Conservation (phyloP, 2,888 invertebrate genomes). For the Phlogophora meticulosa region DNA sequence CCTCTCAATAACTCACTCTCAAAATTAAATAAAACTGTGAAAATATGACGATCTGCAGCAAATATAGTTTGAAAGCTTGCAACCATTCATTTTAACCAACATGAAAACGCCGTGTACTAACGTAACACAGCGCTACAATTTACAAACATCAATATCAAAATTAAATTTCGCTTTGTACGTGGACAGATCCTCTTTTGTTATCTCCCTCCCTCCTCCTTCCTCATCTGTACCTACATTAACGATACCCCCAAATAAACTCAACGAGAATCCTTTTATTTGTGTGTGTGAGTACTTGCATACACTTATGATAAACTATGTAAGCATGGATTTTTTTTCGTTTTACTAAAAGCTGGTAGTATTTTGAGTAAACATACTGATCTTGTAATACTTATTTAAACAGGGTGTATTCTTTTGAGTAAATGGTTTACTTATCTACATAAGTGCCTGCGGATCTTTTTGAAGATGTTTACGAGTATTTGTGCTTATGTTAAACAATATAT, state of each 20-base stretch:
- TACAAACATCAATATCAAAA: too few species aligned
- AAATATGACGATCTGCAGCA: too few species aligned
- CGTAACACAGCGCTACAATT: too few species aligned
- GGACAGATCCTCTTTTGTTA: too few species aligned
- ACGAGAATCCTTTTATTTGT: constrained; percentile 3
- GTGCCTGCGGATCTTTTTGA: background rate
- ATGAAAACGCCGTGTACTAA: too few species aligned
- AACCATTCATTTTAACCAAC: too few species aligned
- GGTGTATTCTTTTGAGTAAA: background rate
- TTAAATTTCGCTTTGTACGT: too few species aligned
- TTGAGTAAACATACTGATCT: background rate
- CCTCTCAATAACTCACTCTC: too few species aligned
- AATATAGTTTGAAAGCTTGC: too few species aligned
- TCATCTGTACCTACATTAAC: background rate
- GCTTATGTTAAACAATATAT: background rate
- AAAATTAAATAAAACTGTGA: too few species aligned
- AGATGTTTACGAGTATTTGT: background rate
- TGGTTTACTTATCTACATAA: background rate
- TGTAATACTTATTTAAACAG: background rate
- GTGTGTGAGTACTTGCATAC: constrained; percentile 15
- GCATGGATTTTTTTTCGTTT: background rate
- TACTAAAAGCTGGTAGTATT: background rate
- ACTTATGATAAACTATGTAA: background rate
- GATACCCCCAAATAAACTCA: background rate
- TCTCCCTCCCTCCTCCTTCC: background rate